Evolutionary conservation across 1,140 invertebrate genomes (phyloP).

Genomic region (Caenorhabditis inopinata): DNA sequence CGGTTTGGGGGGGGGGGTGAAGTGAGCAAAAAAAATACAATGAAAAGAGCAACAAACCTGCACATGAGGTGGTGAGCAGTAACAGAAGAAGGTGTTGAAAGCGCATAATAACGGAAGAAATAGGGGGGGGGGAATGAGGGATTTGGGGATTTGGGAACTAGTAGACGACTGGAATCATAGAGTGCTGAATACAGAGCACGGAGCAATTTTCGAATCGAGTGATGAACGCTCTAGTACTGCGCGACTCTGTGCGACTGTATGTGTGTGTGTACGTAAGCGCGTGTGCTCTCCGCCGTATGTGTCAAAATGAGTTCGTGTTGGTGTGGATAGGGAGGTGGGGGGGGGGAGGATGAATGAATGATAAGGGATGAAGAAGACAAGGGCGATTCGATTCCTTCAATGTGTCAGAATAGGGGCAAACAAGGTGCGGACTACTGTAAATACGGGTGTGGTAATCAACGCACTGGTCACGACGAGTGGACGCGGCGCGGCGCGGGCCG

Average conservation of each 20-base stretch:
- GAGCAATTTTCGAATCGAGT: too few relatives aligned
- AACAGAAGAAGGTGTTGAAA: conserved; percentile 11
- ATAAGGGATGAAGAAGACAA: background rate
- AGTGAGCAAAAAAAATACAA: background rate
- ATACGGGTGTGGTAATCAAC: background rate
- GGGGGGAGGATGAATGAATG: background rate
- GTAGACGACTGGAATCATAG: background rate
- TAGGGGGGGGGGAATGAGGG: background rate
- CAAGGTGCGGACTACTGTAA: conserved; percentile 25
- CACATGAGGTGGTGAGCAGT: background rate
- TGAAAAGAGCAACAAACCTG: background rate
- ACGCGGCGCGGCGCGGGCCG: background rate
- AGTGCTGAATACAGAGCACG: background rate
- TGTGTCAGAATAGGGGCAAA: background rate
- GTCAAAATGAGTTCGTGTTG: conserved; percentile 31
- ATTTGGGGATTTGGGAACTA: background rate
- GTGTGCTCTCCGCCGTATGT: background rate
- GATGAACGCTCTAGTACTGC: too few relatives aligned
- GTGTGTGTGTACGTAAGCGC: background rate
- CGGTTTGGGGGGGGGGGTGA: background rate
- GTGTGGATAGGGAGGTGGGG: background rate
- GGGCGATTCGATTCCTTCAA: background rate
- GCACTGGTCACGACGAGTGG: conserved; percentile 3
- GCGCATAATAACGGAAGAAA: background rate
- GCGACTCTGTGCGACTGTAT: too few relatives aligned